These are phyloP conservation scores for Myopa testacea DNA, from an alignment of 2,888 invertebrate genomes.

Conservation along the genomic window DNA sequence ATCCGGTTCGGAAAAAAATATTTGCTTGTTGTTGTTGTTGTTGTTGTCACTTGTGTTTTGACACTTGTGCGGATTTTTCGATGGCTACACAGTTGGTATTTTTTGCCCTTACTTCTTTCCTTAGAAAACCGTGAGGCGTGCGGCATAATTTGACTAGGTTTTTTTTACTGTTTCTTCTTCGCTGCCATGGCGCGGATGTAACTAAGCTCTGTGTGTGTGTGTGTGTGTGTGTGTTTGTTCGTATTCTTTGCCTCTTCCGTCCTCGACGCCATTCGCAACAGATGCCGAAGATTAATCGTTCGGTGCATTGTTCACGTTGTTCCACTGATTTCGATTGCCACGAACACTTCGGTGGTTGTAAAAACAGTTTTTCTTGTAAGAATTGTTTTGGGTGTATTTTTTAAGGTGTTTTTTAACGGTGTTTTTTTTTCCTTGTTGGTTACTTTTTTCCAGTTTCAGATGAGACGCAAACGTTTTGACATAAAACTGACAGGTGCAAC, in stretches of 20 bases:
- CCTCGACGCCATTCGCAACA: neutral
- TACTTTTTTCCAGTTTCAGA: neutral
- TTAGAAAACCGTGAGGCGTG: neutral
- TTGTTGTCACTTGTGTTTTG: conserved; percentile 19
- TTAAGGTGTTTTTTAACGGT: no score
- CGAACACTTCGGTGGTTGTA: neutral
- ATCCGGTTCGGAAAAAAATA: neutral
- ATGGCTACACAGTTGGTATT: neutral
- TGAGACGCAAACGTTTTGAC: neutral
- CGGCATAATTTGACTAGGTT: neutral
- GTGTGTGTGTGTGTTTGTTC: neutral
- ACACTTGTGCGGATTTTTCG: conserved; percentile 25
- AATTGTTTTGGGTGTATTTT: no score
- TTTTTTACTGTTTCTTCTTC: neutral
- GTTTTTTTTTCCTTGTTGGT: neutral
- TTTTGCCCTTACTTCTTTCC: neutral
- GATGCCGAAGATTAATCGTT: neutral
- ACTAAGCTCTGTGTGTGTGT: neutral
- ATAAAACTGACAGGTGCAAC: neutral
- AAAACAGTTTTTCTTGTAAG: no score
- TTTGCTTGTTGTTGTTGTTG: neutral
- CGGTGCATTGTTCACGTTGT: neutral
- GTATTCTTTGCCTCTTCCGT: conserved; percentile 2
- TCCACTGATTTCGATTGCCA: neutral
- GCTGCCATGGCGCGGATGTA: neutral